Evolutionary conservation across 1,140 invertebrate species (phyloP).

Genomic region (Heliconius himera): DNA sequence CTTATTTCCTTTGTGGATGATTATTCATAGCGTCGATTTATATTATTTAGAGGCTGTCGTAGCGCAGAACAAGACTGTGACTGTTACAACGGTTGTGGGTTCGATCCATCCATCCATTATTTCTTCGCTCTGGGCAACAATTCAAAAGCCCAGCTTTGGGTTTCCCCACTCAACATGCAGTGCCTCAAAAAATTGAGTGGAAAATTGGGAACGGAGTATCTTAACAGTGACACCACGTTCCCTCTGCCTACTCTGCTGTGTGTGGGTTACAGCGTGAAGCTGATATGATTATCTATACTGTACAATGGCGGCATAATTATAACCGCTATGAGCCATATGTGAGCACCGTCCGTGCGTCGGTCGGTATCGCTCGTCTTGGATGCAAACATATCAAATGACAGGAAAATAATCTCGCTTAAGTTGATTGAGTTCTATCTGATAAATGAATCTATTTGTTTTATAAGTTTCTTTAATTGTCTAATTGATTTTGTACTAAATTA

Average conservation of each 20-base stretch:
- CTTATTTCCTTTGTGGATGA: conserved; percentile 48
- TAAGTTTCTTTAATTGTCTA: background rate
- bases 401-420: conserved; percentile 1
- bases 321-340: conserved; percentile 3
- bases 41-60: conserved; percentile 1
- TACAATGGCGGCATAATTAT: conserved; percentile 19
- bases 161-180: too few relatives aligned
- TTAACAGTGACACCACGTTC: too few relatives aligned
- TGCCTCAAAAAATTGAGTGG: too few relatives aligned
- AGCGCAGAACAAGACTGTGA: too few relatives aligned
- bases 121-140: too few relatives aligned
- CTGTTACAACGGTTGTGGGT: too few relatives aligned
- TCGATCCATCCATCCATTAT: too few relatives aligned
- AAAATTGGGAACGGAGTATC: too few relatives aligned
- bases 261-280: too few relatives aligned
- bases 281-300: background rate
- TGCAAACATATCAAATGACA: conserved; percentile 19
- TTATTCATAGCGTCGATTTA: conserved; percentile 45
- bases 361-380: background rate
- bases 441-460: background rate
- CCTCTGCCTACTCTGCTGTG: too few relatives aligned
- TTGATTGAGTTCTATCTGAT: background rate
- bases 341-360: background rate
- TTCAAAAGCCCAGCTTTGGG: too few relatives aligned
- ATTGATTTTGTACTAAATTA: background rate